These are phyloP conservation scores for Physocephala rufipes DNA, from an alignment of 2,888 invertebrate genomes.

Conservation along the genomic window DNA sequence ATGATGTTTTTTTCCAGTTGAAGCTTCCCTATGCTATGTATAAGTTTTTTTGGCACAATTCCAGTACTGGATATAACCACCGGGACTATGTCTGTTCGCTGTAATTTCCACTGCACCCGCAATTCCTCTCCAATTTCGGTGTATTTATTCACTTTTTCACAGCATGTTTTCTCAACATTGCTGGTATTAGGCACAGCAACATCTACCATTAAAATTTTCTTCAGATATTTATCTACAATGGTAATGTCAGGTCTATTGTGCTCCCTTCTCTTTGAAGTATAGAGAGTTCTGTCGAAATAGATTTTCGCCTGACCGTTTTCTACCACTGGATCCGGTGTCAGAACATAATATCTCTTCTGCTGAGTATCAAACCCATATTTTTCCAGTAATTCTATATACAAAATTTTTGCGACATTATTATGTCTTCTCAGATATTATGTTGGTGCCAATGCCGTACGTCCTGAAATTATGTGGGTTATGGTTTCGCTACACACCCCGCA, in stretches of 20 bases:
- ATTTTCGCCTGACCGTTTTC: conserved; percentile 23
- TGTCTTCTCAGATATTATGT: conserved; percentile 30
- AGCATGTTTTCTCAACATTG: conserved; percentile 28
- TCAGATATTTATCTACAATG: conserved; percentile 22
- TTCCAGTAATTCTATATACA: conserved; percentile 22
- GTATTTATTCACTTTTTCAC: conserved; percentile 28
- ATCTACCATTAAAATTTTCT: conserved; percentile 29
- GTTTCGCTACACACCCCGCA: conserved; percentile 10
- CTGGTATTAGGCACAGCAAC: conserved; percentile 27
- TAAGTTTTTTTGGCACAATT: conserved; percentile 21
- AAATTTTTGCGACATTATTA: conserved; percentile 34
- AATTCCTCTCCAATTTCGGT: conserved; percentile 31
- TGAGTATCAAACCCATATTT: conserved; percentile 1
- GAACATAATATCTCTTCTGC: conserved; percentile 8
- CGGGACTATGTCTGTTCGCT: conserved; percentile 28
- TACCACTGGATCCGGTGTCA: conserved; percentile 7
- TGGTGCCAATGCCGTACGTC: conserved; percentile 19
- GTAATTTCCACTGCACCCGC: conserved; percentile 27
- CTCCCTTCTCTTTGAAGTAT: conserved; percentile 23
- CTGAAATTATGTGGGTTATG: conserved; percentile 33
- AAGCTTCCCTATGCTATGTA: not conserved
- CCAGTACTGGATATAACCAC: conserved; percentile 31
- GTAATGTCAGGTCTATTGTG: conserved; percentile 11
- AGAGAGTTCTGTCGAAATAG: conserved; percentile 32
- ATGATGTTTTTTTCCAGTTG: conserved; percentile 11